Conservation (phyloP, 1,140 invertebrate genomes). For the Pseudomyrmex pallidus region DNA sequence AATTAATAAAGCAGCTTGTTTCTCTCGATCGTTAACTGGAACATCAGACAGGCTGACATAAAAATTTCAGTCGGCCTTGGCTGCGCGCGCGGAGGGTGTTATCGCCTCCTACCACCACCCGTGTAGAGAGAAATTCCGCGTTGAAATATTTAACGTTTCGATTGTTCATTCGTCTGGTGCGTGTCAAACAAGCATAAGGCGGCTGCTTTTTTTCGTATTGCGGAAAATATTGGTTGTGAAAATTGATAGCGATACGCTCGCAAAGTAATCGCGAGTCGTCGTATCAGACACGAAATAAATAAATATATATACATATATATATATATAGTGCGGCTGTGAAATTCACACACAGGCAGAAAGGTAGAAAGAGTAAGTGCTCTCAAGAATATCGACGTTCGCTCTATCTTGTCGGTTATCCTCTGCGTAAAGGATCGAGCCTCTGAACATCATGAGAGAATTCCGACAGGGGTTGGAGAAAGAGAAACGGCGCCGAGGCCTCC, state of each 20-base stretch:
- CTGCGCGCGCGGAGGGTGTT: not conserved
- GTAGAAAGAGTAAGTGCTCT: constrained; percentile 31
- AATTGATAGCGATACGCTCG: constrained; percentile 23
- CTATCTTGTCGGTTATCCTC: constrained; percentile 39
- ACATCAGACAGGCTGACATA: constrained; percentile 24
- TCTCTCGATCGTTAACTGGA: constrained; percentile 26
- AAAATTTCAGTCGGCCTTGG: constrained; percentile 45
- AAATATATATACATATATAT: not conserved
- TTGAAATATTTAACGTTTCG: constrained; percentile 54
- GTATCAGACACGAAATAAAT: not conserved
- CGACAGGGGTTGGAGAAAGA: not conserved
- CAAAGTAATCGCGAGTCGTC: constrained; percentile 42
- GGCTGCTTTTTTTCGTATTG: not conserved
- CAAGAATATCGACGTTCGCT: constrained; percentile 60
- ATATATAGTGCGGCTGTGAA: not conserved
- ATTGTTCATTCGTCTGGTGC: constrained; percentile 43
- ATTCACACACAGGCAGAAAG: constrained; percentile 48
- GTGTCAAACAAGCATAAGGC: constrained; percentile 36
- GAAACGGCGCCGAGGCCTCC: not conserved
- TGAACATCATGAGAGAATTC: constrained; percentile 4
- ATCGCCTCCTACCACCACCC: not conserved
- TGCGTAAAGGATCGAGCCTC: constrained; percentile 21
- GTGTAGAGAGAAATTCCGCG: not conserved
- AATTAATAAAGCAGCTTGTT: constrained; percentile 34
- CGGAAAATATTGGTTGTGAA: constrained; percentile 1